phyloP scores from a whole-genome alignment of 2,888 invertebrate species.

The Oscheius sp. region DNA sequence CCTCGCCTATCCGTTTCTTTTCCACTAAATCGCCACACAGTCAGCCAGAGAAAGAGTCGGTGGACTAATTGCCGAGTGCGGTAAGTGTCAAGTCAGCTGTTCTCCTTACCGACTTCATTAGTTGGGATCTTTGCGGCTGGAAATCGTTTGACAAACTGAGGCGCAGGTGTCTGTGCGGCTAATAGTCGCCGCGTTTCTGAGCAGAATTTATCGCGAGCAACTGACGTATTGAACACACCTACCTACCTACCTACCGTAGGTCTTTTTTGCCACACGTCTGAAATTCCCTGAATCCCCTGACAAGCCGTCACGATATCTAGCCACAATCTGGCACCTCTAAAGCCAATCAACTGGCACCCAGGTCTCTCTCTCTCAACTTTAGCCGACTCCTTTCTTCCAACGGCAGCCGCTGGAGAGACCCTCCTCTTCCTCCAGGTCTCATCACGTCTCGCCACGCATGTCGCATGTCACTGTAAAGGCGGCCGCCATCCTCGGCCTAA shows the following conservation, averaged over 20 bases:
- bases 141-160: conserved; percentile 18
- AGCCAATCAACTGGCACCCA: background rate
- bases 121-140: conserved; percentile 23
- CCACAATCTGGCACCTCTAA: conserved; percentile 16
- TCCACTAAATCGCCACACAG: background rate
- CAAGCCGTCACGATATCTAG: conserved; percentile 20
- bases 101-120: conserved; percentile 10
- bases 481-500: no score
- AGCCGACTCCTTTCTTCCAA: background rate
- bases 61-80: background rate
- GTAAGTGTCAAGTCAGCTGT: conserved; percentile 10
- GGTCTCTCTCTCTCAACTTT: background rate
- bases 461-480: conserved; percentile 11
- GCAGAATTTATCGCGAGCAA: conserved; percentile 9
- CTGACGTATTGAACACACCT: background rate
- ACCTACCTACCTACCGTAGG: background rate
- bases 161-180: conserved; percentile 9
- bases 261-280: no score
- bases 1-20: background rate
- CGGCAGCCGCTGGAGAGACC: background rate
- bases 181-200: conserved; percentile 22
- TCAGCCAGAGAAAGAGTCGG: no score
- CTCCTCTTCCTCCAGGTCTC: conserved; percentile 9
- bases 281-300: conserved; percentile 20
- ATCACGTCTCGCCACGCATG: conserved; percentile 21